Percentiles rank a stretch among this genome's conserved stretches.
Evolutionary conservation across 1,140 invertebrate species (phyloP).

Genomic region (Neodiprion pinetum): DNA sequence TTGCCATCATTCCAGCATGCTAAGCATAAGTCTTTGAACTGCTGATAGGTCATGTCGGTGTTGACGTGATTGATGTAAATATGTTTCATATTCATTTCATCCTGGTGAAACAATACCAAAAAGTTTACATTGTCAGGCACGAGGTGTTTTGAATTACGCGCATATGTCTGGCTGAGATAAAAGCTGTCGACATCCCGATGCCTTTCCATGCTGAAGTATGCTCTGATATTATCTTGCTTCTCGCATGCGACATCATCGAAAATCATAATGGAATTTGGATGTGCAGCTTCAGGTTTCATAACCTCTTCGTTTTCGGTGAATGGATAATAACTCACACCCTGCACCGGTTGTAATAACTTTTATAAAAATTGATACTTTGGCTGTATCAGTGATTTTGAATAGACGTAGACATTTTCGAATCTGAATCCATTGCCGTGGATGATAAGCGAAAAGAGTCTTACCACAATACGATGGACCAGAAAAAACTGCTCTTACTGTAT

Average conservation of each 20-base stretch:
- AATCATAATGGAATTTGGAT: slow-evolving; percentile 43
- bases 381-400: slow-evolving; percentile 42
- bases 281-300: slow-evolving; percentile 26
- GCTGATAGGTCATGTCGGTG: slow-evolving; percentile 39
- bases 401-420: slow-evolving; percentile 49
- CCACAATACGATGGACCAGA: slow-evolving; percentile 45
- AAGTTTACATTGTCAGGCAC: slow-evolving; percentile 51
- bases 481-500: slow-evolving; percentile 40
- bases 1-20: slow-evolving; percentile 35
- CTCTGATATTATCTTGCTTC: slow-evolving; percentile 44
- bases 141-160: slow-evolving; percentile 49
- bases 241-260: slow-evolving; percentile 53
- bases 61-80: slow-evolving; percentile 45
- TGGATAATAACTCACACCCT: slow-evolving; percentile 21
- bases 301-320: slow-evolving; percentile 19
- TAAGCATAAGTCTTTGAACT: slow-evolving; percentile 37
- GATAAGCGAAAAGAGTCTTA: slow-evolving; percentile 48
- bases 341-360: slow-evolving; percentile 31
- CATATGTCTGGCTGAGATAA: slow-evolving; percentile 51
- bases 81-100: slow-evolving; percentile 48
- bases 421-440: slow-evolving; percentile 44
- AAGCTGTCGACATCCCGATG: slow-evolving; percentile 49
- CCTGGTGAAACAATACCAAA: slow-evolving; percentile 48
- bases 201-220: slow-evolving; percentile 50
- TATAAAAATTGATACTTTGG: slow-evolving; percentile 41